Evolutionary conservation across 2,888 invertebrate species (phyloP), one percentile per base, ranked within the genome.

Genomic region (Tholera decimalis): DNA sequence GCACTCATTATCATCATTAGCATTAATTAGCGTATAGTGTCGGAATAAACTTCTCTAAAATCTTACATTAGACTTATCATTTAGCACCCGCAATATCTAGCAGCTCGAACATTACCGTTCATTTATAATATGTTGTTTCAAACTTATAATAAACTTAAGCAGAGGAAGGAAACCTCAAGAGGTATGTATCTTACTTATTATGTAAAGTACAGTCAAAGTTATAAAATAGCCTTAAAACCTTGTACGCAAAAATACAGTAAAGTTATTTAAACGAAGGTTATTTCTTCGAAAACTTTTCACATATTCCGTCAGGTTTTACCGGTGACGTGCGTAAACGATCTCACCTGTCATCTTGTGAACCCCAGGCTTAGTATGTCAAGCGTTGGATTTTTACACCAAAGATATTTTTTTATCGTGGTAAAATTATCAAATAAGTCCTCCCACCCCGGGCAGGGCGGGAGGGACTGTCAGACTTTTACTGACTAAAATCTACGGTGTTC

Each of bases 191-290:
- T 26, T 37, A 24, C 11, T 4, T 51, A 51, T 33, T 51, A 26
- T 63, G 26, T 26, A 33, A 63, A 63, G 41, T 43, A 7, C n/a
- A 50, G 20, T 33, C 49, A 22, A 20, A 50, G 9, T 50, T 22
- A 63, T 9, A 43, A 51, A 33, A 26, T 20, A 5, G 8, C 5
- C 13, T 9, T 33, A 9, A 24, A 20, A 15, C 11, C 26, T 24
- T 0, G 35, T 35, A 37, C 13, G 11, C 20, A 46, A 26, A 28
- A 35, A 9, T 1, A 28, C 2, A 33, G 26, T 11, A 4, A 20
- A 18, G 13, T 11, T 63, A 7, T 44, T 46, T 11, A 30, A 1
- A 30, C 20, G 2, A 54, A 30, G n/a, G n/a, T 39, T n/a, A 39
- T 64, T 43, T 57, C 20, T 66, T 43, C 33, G 11, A 20, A n/a